A percentile compares a stretch with the other conserved stretches of the same genome.
These are phyloP conservation scores for Zygothrica quintamaculata DNA, from an alignment of 2,888 invertebrate species.

Conservation along the genomic window DNA sequence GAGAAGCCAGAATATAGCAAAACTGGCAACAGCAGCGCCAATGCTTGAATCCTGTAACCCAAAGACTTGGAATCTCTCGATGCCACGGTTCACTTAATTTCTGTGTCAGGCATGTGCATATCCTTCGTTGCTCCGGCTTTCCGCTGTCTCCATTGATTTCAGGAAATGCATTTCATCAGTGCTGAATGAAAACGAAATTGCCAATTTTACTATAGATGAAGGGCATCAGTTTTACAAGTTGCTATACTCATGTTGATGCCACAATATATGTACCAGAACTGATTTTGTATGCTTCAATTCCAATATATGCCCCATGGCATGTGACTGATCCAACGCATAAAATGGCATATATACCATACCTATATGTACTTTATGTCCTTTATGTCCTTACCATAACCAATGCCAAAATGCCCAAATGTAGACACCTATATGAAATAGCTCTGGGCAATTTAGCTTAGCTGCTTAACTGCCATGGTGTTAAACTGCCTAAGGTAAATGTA, in stretches of 20 bases:
- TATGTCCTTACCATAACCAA: constrained; percentile 1
- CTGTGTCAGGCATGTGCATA: constrained; percentile 59
- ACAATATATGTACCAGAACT: constrained; percentile 9
- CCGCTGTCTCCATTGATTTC: constrained; percentile 58
- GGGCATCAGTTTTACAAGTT: background rate
- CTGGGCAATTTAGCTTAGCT: background rate
- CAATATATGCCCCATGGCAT: constrained; percentile 19
- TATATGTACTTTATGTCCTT: background rate
- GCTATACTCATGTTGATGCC: constrained; percentile 11
- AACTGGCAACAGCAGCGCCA: background rate
- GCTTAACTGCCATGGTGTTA: background rate
- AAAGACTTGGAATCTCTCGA: constrained; percentile 18
- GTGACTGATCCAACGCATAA: background rate
- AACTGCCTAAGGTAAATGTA: background rate
- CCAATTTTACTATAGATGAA: constrained; percentile 62
- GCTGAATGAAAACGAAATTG: constrained; percentile 79
- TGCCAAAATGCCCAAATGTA: constrained; percentile 1
- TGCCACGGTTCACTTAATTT: constrained; percentile 60
- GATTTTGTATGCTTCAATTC: constrained; percentile 38
- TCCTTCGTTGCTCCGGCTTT: constrained; percentile 27
- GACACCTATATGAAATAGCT: constrained; percentile 4
- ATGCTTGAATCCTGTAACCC: constrained; percentile 20
- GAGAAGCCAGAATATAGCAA: background rate
- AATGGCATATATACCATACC: too few species aligned
- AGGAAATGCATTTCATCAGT: constrained; percentile 78